phyloP scores from a whole-genome alignment of 2,113 vertebrate genomes.

The Orcinus orca region DNA sequence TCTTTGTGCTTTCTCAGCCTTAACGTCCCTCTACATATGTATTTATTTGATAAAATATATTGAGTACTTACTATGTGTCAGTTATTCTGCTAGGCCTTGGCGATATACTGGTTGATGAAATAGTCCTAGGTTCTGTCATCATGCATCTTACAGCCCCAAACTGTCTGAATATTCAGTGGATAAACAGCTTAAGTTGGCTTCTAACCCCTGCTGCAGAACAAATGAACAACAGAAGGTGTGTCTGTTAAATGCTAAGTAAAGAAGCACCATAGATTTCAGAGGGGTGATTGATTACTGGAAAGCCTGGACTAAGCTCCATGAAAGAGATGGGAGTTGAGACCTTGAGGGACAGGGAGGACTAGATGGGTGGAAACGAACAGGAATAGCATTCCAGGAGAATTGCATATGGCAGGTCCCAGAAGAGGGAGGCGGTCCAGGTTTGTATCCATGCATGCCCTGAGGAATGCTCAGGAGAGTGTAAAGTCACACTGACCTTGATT shows the following conservation, averaged over 20 bases:
- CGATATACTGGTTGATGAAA: not conserved
- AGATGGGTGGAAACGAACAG: not conserved
- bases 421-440: not conserved
- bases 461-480: not conserved
- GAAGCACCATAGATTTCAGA: not conserved
- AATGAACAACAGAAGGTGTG: not conserved
- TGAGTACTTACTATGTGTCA: not conserved
- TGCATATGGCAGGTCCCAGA: accelerated
- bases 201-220: not conserved
- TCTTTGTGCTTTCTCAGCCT: not conserved
- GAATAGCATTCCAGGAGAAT: not conserved
- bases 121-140: not conserved
- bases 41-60: not conserved
- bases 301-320: not conserved
- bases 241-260: not conserved
- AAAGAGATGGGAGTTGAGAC: not conserved
- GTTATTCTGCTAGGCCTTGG: not conserved
- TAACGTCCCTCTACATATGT: not conserved
- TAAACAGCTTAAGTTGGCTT: not conserved
- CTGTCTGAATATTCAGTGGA: not conserved
- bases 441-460: not conserved
- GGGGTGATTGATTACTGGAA: not conserved
- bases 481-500: not conserved
- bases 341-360: not conserved
- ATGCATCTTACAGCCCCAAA: not conserved